phyloP scores from a whole-genome alignment of 2,113 vertebrate species.

The Gymnorhina tibicen region DNA sequence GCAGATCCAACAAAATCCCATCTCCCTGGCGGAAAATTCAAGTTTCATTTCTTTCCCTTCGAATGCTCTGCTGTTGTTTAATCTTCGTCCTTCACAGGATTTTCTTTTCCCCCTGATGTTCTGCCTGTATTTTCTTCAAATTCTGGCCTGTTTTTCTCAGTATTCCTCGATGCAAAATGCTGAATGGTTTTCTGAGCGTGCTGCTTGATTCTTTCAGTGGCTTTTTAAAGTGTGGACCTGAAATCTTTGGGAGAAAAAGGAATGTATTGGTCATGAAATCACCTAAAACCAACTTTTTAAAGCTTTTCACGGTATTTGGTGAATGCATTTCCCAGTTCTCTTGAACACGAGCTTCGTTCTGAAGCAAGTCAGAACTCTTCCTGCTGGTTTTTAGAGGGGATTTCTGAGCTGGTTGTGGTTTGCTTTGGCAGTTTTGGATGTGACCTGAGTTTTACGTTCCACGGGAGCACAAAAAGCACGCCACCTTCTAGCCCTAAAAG shows the following conservation, averaged over 20 bases:
- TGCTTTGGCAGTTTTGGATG: not conserved
- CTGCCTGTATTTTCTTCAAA: not conserved
- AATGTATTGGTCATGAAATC: not conserved
- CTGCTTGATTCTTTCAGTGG: not conserved
- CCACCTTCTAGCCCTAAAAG: slow-evolving; percentile 1
- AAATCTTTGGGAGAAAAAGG: not conserved
- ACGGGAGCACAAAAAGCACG: not conserved
- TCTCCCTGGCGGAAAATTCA: not conserved
- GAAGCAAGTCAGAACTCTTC: not conserved
- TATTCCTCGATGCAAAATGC: not conserved
- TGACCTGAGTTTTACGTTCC: not conserved
- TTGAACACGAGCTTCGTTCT: not conserved
- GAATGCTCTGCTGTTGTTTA: not conserved
- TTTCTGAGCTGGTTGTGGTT: not conserved
- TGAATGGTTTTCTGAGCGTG: not conserved
- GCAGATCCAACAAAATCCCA: not conserved
- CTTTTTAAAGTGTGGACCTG: not conserved
- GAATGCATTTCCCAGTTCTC: not conserved
- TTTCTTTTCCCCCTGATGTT: not conserved
- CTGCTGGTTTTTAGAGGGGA: not conserved
- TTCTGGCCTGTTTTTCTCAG: not conserved
- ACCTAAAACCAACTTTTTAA: not conserved
- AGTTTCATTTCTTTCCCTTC: not conserved
- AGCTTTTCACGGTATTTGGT: not conserved
- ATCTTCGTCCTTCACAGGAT: not conserved